Base-by-base conservation (phyloP, 2,797 vertebrate genomes). In the Rallus crepitans region DNA sequence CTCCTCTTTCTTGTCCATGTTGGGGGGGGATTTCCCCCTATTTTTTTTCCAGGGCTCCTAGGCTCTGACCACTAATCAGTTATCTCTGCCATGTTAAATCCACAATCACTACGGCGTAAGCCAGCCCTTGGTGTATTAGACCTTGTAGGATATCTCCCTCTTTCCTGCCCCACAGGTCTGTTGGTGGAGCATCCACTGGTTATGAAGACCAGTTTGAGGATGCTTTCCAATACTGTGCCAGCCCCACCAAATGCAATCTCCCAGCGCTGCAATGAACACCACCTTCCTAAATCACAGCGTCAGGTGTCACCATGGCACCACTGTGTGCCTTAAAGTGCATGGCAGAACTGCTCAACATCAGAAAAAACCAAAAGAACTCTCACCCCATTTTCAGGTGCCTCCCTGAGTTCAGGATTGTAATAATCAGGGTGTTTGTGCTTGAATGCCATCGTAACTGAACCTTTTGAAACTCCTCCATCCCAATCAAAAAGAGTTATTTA, bases 401-500 rank as follows among this genome's bases (percentile, higher is more conserved):
- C 93, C 82, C 96, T 96, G 95, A 96, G 93, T 84, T 95, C 94
- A 93, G 92, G 90, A 89, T 64, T 96, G 92, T 94, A 96, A 94
- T 89, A 91, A 94, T 87, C 95, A 78, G 89, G 93, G 96, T 90
- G 93, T 82, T 89, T 87, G 91, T 92, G 87, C 83, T 91, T 6
- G 86, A 96, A 88, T 65, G 86, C 72, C 96, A 96, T 77, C 83
- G 53, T 96, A 94, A 96, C 82, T 91, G 94, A 95, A 88, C 90
- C 80, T 93, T 96, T 94, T 95, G 95, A 96, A 96, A 96, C 94
- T 95, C 95, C 65, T 96, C 96, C 96, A 93, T 96, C 95, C 87
- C 95, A 97, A 96, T 95, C 95, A 98, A 97, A 98, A 96, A 97
- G 86, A 87, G 94, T 96, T 93, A 98, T 97, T 98, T 98, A 98